phyloP scores from a whole-genome alignment of 1,140 invertebrate species.

The Intoshia linei region DNA sequence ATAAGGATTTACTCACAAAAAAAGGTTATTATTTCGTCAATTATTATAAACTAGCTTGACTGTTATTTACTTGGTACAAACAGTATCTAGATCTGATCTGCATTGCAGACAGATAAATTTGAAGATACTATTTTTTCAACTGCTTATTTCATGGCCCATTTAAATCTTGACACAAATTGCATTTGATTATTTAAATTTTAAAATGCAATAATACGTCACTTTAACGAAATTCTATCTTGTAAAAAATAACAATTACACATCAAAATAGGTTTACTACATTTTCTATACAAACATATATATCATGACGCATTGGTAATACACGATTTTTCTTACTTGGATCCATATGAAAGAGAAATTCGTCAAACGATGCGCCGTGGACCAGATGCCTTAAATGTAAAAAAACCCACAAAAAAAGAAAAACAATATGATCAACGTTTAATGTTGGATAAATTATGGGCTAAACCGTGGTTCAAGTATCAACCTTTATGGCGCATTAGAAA shows the following conservation, averaged over 20 bases:
- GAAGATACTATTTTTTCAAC: too few species aligned
- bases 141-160: too few species aligned
- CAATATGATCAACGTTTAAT: neutral
- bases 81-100: too few species aligned
- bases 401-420: neutral
- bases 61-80: too few species aligned
- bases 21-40: too few species aligned
- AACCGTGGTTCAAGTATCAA: slow-evolving; percentile 12
- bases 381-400: neutral
- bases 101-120: too few species aligned
- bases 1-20: too few species aligned
- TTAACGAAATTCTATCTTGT: too few species aligned
- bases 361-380: slow-evolving; percentile 4
- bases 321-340: slow-evolving; percentile 12
- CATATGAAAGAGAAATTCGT: slow-evolving; percentile 5
- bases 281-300: slow-evolving; percentile 16
- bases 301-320: slow-evolving; percentile 18
- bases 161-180: neutral
- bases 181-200: too few species aligned
- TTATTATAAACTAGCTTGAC: too few species aligned
- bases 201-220: too few species aligned
- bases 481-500: slow-evolving; percentile 20
- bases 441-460: neutral
- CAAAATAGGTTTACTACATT: slow-evolving; percentile 15
- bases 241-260: too few species aligned